Base-by-base conservation (phyloP, 2,797 vertebrate genomes). In the Orientallactaga sibirica region DNA sequence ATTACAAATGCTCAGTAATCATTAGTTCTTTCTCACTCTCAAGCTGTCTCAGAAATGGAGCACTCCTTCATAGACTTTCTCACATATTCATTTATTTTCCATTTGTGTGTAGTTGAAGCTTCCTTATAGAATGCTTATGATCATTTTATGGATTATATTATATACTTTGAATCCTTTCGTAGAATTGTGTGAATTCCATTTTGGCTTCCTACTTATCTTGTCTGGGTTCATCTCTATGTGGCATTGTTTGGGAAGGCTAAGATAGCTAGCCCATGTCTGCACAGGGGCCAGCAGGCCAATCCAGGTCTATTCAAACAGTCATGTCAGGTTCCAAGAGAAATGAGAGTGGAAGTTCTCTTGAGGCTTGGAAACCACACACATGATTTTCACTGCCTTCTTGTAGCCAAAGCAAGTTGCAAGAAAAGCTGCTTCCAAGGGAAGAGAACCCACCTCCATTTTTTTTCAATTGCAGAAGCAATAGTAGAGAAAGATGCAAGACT, bases 51-150 rank as follows among this genome's bases (percentile, higher is more conserved):
- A 25, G 75, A 71, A 48, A 84, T 64, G 43, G 25, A 87, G 16
- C 14, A 70, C 14, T 55, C 43, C 24, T 90, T 6, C 41, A 16
- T 5, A 75, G 75, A 25, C 9, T 84, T 88, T 37, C 19, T 12
- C 27, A 48, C 25, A 62, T 79, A 85, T 90, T 95, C 43, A 81
- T 78, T 92, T 93, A 75, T 75, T 87, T 85, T 62, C 48, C 79
- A 78, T 55, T 85, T 95, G 67, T 88, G 25, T 66, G 10, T 84
- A 74, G 52, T 74, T 67, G 77, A 71, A 93, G 25, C 22, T 96
- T 90, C 70, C 90, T 92, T 86, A 75, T 66, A 55, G 41, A 78
- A 78, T 88, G 33, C 37, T 83, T 87, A 52, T 27, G 87, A 90
- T 29, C 25, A 93, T 85, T 92, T 84, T 78, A 86, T 29, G 25